Evolutionary conservation across 2,888 invertebrate genomes (phyloP), one percentile per base, ranked within the genome.

Genomic region (Idaea biselata): DNA sequence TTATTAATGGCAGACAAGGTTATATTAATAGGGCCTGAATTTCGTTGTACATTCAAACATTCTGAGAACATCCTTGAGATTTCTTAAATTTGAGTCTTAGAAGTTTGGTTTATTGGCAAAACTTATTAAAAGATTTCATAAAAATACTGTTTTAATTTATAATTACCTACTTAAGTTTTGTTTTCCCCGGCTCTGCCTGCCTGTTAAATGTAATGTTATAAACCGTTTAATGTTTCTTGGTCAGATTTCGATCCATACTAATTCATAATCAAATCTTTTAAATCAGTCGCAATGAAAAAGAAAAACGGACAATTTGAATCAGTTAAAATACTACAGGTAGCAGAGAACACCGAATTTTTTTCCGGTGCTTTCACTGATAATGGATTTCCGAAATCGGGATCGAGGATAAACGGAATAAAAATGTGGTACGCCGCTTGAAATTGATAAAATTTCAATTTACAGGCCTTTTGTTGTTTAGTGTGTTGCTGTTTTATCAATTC

Each of bases 1-100:
- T 56, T 56, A 56, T 18, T 18, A 56, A 56, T 56, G 56, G 56
- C 56, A 18, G 56, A 18, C 56, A 56, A 56, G 56, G 56, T 56
- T 56, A 16, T 18, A 56, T 18, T 56, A 56, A 56, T 56, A 18
- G 18, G 56, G 56, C 18, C 55, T 44, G 44, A 44, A 44, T 44
- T 44, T 44, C 44, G 44, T 14, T 44, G 44, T 44, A 44, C 44
- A 44, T 11, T 44, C 44, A 44, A 44, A 44, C 8, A 44, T 11
- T 44, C 44, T 11, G 11, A 14, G 3, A 14, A 44, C 11, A 14
- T 44, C 14, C 44, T 3, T 44, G 44, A 8, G 44, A 14, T 44
- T 44, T 44, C 44, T 44, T 44, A 8, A 14, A 44, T 14, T 44
- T 44, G 11, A 14, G 44, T 44, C 44, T 44, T 44, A 44, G 44